These are phyloP conservation scores for Plemyria rubiginata DNA, from an alignment of 2,888 invertebrate genomes.

Conservation along the genomic window DNA sequence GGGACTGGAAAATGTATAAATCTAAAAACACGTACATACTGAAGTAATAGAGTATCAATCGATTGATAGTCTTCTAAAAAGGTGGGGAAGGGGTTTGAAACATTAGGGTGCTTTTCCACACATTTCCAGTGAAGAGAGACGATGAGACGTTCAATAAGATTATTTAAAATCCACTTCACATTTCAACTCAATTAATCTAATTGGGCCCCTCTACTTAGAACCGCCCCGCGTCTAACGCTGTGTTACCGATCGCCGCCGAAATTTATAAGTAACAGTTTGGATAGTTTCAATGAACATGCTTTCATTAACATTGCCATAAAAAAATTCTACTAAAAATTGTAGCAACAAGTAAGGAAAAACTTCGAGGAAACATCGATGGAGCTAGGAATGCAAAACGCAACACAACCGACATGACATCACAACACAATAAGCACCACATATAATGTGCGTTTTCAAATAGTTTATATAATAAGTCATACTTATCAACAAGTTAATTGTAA, in stretches of 20 bases:
- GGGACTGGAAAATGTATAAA: neutral
- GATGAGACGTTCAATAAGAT: too few species aligned
- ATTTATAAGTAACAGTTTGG: neutral
- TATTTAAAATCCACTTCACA: too few species aligned
- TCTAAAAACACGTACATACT: neutral
- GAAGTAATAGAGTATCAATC: too few species aligned
- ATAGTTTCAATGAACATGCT: neutral
- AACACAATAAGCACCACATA: constrained; percentile 59
- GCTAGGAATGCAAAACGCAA: constrained; percentile 45
- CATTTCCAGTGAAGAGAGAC: too few species aligned
- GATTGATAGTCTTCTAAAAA: neutral
- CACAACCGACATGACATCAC: constrained; percentile 65
- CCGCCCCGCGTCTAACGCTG: too few species aligned
- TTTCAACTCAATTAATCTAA: too few species aligned
- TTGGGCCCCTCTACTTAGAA: too few species aligned
- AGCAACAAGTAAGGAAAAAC: constrained; percentile 34
- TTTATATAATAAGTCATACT: neutral
- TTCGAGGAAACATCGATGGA: constrained; percentile 48
- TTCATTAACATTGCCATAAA: neutral
- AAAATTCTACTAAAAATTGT: neutral
- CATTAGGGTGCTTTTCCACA: too few species aligned
- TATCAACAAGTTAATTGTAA: neutral
- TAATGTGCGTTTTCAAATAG: constrained; percentile 46
- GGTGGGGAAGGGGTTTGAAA: too few species aligned
- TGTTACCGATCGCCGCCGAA: too few species aligned